phyloP scores from a whole-genome alignment of 2,888 invertebrate species.

The Archips crataeganus region DNA sequence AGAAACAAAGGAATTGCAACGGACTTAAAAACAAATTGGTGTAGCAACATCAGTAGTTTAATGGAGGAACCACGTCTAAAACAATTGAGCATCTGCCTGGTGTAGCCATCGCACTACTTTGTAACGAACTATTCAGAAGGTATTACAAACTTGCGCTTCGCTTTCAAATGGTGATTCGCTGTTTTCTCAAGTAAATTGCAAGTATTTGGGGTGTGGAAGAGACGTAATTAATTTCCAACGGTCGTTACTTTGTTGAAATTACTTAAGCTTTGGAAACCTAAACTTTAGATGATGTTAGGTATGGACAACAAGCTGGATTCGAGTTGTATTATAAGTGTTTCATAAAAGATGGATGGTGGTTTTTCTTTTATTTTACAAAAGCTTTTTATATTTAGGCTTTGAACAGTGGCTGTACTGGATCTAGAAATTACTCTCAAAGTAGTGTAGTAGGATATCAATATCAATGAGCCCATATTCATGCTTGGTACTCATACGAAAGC shows the following conservation, averaged over 20 bases:
- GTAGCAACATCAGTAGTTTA: not conserved
- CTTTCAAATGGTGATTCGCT: not conserved
- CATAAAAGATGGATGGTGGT: too few species aligned
- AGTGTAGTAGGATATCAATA: too few species aligned
- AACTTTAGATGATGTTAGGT: not conserved
- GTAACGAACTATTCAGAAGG: not conserved
- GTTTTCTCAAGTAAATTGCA: not conserved
- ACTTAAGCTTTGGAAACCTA: not conserved
- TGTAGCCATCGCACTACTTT: not conserved
- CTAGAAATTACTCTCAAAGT: too few species aligned
- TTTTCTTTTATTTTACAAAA: too few species aligned
- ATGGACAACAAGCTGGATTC: not conserved
- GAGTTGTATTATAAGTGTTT: not conserved
- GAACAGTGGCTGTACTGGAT: too few species aligned
- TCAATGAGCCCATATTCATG: too few species aligned
- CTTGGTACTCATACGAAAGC: too few species aligned
- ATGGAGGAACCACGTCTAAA: not conserved
- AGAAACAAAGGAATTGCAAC: slow-evolving; percentile 3
- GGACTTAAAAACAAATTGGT: not conserved
- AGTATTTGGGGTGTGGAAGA: not conserved
- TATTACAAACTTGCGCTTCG: not conserved
- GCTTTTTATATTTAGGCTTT: too few species aligned
- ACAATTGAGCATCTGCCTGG: slow-evolving; percentile 1
- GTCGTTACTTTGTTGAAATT: not conserved
- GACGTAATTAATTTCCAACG: not conserved